A percentile compares a stretch with the other conserved stretches of the same genome.
Conservation (phyloP, 1,140 invertebrate genomes). For the Polyergus mexicanus region DNA sequence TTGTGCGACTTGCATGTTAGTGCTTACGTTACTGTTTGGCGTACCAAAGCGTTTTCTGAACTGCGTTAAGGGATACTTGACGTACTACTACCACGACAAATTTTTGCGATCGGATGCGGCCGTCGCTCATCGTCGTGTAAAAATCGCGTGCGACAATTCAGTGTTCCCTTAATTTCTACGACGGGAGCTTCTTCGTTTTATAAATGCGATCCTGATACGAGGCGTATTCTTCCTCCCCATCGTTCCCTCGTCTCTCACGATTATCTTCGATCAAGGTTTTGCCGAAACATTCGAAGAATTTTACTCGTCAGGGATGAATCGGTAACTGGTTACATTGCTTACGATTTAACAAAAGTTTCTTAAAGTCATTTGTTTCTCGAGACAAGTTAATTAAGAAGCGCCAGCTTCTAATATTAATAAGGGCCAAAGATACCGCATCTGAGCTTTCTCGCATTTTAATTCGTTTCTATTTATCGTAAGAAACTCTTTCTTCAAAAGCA, state of each 20-base stretch:
- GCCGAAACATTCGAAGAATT: conserved; percentile 78
- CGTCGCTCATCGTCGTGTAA: conserved; percentile 37
- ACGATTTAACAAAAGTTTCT: conserved; percentile 56
- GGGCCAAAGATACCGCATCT: conserved; percentile 8
- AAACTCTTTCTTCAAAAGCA: not conserved
- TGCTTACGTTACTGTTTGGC: conserved; percentile 78
- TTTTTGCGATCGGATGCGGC: conserved; percentile 63
- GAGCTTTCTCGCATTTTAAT: conserved; percentile 30
- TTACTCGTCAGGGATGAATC: conserved; percentile 49
- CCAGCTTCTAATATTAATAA: conserved; percentile 9
- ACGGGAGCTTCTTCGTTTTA: conserved; percentile 32
- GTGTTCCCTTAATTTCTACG: conserved; percentile 26
- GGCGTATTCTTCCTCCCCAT: not conserved
- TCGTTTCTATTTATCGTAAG: conserved; percentile 1
- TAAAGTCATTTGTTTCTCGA: conserved; percentile 46
- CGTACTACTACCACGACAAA: conserved; percentile 52
- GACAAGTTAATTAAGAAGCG: conserved; percentile 25
- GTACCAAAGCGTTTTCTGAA: conserved; percentile 69
- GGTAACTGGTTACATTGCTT: conserved; percentile 56
- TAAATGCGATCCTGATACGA: conserved; percentile 65
- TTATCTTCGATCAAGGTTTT: conserved; percentile 70
- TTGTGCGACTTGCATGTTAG: conserved; percentile 82
- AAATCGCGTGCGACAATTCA: not conserved
- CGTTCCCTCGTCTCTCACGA: not conserved
- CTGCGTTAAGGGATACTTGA: conserved; percentile 61